Percentiles rank a stretch among this genome's conserved stretches.
Evolutionary conservation across 2,888 invertebrate species (phyloP).

Genomic region (Melipona beecheii): DNA sequence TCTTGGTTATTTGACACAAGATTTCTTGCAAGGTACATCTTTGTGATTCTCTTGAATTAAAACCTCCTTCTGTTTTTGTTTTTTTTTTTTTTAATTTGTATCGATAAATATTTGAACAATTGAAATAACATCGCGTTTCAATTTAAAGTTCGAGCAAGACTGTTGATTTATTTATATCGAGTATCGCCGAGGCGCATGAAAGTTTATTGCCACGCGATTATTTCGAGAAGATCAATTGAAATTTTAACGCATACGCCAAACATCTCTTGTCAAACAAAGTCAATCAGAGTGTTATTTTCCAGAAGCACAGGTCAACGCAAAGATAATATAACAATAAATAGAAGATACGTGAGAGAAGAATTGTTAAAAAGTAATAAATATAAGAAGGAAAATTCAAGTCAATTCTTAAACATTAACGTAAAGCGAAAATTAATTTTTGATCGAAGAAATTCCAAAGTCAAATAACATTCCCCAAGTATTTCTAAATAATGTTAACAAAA

Average conservation of each 20-base stretch:
- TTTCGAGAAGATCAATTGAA: slow-evolving; percentile 1
- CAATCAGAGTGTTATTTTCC: too few species aligned
- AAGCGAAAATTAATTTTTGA: too few species aligned
- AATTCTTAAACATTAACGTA: too few species aligned
- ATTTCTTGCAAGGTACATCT: neutral
- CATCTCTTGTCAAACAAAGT: too few species aligned
- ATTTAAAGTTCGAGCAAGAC: neutral
- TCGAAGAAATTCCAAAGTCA: too few species aligned
- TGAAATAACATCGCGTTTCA: neutral
- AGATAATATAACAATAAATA: too few species aligned
- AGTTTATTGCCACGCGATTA: neutral
- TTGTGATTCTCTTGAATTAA: neutral
- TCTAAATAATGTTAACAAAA: neutral
- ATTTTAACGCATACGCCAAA: neutral
- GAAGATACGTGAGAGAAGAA: too few species aligned
- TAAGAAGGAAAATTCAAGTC: too few species aligned
- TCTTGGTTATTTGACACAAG: neutral
- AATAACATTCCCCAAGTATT: too few species aligned
- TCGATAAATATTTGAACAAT: neutral
- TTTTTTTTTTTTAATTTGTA: neutral
- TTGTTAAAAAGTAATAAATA: too few species aligned
- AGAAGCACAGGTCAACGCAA: too few species aligned
- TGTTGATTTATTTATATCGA: too few species aligned
- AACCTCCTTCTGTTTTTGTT: neutral
- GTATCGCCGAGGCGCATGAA: neutral